phyloP scores from a whole-genome alignment of 2,888 invertebrate species.

The Mayetiola destructor region DNA sequence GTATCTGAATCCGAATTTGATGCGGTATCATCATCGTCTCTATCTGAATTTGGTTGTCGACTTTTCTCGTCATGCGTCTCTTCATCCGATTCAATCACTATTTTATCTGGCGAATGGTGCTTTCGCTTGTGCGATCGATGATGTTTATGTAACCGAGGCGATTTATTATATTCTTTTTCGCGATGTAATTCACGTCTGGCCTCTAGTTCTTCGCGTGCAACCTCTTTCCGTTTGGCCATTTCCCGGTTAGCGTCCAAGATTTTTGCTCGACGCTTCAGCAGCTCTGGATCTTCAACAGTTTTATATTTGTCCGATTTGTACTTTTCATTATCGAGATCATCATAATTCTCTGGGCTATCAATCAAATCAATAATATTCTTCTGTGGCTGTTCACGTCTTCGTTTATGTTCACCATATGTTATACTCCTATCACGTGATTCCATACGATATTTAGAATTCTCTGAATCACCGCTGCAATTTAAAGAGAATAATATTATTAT shows the following conservation, averaged over 20 bases:
- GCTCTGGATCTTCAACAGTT: conserved; percentile 36
- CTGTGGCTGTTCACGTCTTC: conserved; percentile 14
- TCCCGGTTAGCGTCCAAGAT: conserved; percentile 58
- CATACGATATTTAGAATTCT: conserved; percentile 22
- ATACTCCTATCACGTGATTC: too few species aligned
- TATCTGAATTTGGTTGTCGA: too few species aligned
- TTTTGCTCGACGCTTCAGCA: conserved; percentile 47
- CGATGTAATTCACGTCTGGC: conserved; percentile 50
- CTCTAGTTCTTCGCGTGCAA: conserved; percentile 56
- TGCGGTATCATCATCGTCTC: neutral
- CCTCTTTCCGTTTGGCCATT: conserved; percentile 63
- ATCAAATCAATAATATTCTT: conserved; percentile 37
- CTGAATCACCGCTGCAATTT: neutral
- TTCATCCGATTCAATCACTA: conserved; percentile 22
- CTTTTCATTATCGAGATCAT: conserved; percentile 22
- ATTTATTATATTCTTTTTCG: conserved; percentile 28
- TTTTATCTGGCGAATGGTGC: conserved; percentile 20
- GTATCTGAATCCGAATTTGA: conserved; percentile 3
- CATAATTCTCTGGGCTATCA: conserved; percentile 36
- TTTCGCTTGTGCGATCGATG: conserved; percentile 39
- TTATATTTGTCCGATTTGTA: conserved; percentile 22
- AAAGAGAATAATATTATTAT: too few species aligned
- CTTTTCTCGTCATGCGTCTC: conserved; percentile 35
- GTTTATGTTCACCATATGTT: too few species aligned
- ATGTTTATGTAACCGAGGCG: conserved; percentile 21